phyloP scores from a whole-genome alignment of 1,140 invertebrate genomes.

The Leucophenga varia region DNA sequence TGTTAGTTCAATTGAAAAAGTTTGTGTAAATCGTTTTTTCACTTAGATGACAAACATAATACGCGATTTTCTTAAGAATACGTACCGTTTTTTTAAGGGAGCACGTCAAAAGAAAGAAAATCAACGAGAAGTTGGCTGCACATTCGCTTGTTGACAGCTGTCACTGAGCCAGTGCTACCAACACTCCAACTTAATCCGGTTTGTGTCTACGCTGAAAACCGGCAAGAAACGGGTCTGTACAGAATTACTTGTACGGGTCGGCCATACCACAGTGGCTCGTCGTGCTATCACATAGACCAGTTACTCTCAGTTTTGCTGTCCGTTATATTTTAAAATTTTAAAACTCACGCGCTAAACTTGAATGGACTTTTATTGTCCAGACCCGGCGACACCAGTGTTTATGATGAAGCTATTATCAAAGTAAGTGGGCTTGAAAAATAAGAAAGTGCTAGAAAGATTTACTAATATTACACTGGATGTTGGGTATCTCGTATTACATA shows the following conservation, averaged over 20 bases:
- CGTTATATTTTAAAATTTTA: no score
- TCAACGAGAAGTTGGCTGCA: slow-evolving; percentile 34
- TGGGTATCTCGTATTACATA: no score
- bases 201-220: slow-evolving; percentile 1
- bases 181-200: slow-evolving; percentile 6
- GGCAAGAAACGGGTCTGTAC: no score
- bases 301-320: no score
- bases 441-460: not conserved
- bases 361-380: no score
- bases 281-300: no score
- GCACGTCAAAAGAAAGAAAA: slow-evolving; percentile 51
- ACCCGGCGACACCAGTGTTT: slow-evolving; percentile 73
- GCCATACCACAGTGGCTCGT: no score
- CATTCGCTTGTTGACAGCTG: slow-evolving; percentile 10
- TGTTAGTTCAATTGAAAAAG: not conserved
- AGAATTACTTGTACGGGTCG: no score
- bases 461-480: not conserved
- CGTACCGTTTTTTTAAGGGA: slow-evolving; percentile 43
- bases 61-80: slow-evolving; percentile 32
- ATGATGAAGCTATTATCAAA: slow-evolving; percentile 82
- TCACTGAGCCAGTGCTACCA: not conserved
- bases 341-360: no score
- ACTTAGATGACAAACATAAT: slow-evolving; percentile 21
- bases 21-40: not conserved
- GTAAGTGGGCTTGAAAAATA: slow-evolving; percentile 63